A percentile compares a stretch with the other conserved stretches of the same genome.
phyloP scores from a whole-genome alignment of 2,797 vertebrate species.

The Falco peregrinus region DNA sequence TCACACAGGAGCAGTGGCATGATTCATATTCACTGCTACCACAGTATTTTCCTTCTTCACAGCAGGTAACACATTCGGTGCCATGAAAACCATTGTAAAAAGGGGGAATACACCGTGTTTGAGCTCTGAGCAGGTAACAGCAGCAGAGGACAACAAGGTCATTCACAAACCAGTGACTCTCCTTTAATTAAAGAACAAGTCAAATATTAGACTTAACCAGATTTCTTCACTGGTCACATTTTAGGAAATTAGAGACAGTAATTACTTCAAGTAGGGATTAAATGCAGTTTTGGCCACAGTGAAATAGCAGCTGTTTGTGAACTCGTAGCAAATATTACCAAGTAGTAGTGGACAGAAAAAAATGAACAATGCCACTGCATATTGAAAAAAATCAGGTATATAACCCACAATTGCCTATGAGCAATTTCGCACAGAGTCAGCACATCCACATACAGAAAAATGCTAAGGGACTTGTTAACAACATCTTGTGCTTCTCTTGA shows the following conservation, averaged over 20 bases:
- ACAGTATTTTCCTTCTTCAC: conserved; percentile 86
- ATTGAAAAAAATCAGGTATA: background rate
- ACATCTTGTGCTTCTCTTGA: background rate
- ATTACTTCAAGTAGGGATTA: background rate
- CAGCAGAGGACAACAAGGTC: background rate
- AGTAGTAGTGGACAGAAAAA: background rate
- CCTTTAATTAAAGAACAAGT: background rate
- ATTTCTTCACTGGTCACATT: background rate
- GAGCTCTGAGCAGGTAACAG: background rate
- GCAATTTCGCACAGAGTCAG: background rate
- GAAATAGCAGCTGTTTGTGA: background rate
- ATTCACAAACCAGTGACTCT: background rate
- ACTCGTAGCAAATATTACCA: background rate
- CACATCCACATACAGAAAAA: background rate
- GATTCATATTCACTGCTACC: conserved; percentile 85
- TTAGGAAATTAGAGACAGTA: background rate
- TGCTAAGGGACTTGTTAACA: background rate
- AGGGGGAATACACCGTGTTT: background rate
- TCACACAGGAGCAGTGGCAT: conserved; percentile 86
- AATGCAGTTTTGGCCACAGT: background rate
- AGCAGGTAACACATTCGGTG: conserved; percentile 84
- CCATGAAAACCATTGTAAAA: conserved; percentile 82
- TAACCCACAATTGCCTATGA: background rate
- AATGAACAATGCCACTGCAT: background rate
- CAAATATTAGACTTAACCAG: background rate